Evolutionary conservation across 2,888 invertebrate species (phyloP).

Genomic region (Calameuta pallipes): DNA sequence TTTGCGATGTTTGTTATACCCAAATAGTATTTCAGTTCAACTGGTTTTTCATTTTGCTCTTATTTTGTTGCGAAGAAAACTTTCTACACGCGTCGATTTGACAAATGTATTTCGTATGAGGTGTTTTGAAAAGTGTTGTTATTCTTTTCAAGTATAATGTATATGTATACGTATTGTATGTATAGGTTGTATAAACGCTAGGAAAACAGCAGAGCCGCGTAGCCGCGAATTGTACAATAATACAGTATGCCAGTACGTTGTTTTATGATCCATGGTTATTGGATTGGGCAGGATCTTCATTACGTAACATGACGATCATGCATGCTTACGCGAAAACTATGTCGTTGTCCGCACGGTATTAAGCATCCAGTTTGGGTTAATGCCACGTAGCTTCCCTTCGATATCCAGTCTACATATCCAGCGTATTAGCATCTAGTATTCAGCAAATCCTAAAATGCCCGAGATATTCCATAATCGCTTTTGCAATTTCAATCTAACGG

Average conservation of each 20-base stretch:
- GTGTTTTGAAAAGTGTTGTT: neutral
- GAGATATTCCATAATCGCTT: constrained; percentile 34
- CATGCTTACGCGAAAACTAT: constrained; percentile 13
- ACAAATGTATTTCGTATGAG: neutral
- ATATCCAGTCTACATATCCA: constrained; percentile 7
- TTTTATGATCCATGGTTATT: constrained; percentile 21
- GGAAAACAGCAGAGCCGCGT: too few relatives aligned
- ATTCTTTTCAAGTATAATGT: neutral
- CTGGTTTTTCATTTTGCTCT: neutral
- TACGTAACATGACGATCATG: constrained; percentile 28
- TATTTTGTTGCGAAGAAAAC: neutral
- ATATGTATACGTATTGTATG: neutral
- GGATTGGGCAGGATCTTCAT: constrained; percentile 30
- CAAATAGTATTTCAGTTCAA: neutral
- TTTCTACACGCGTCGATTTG: neutral
- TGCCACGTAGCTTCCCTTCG: constrained; percentile 29
- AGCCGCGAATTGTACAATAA: neutral
- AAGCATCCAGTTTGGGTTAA: constrained; percentile 33
- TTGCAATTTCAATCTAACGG: constrained; percentile 26
- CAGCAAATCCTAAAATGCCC: constrained; percentile 35
- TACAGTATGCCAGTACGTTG: neutral
- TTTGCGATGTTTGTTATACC: neutral
- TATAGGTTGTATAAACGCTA: neutral
- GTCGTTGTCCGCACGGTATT: constrained; percentile 27
- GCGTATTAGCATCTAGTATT: constrained; percentile 21